Conservation (phyloP, 1,140 invertebrate genomes). For the Drosophila yakuba region DNA sequence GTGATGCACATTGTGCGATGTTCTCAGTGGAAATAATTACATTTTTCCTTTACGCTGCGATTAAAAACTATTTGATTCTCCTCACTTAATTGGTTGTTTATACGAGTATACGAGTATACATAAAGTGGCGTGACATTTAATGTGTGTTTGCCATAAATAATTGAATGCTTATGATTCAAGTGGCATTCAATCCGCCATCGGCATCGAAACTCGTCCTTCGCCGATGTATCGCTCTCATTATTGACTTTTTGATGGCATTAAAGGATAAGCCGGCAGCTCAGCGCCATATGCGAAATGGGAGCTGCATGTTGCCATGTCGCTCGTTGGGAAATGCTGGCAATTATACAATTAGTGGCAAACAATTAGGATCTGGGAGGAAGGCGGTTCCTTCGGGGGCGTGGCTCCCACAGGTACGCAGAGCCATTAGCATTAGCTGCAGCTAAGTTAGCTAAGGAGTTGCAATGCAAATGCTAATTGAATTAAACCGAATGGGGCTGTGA, state of each 20-base stretch:
- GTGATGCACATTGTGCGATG: no score
- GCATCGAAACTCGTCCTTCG: background rate
- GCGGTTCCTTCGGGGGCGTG: background rate
- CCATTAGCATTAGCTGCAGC: background rate
- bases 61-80: background rate
- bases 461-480: conserved; percentile 31
- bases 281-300: no score
- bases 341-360: conserved; percentile 40
- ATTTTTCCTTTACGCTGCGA: no score
- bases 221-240: background rate
- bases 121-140: conserved; percentile 1
- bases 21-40: no score
- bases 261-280: conserved; percentile 8
- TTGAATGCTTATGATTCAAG: conserved; percentile 15
- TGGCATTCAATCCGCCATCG: conserved; percentile 16
- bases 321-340: conserved; percentile 14
- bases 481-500: background rate
- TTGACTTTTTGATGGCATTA: conserved; percentile 33
- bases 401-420: background rate
- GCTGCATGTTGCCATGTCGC: background rate
- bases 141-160: conserved; percentile 4
- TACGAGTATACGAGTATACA: background rate
- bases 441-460: conserved; percentile 10
- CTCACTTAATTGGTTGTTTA: conserved; percentile 8
- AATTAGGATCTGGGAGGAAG: conserved; percentile 4